phyloP scores from a whole-genome alignment of 1,140 invertebrate genomes.

The Platyura marginata region DNA sequence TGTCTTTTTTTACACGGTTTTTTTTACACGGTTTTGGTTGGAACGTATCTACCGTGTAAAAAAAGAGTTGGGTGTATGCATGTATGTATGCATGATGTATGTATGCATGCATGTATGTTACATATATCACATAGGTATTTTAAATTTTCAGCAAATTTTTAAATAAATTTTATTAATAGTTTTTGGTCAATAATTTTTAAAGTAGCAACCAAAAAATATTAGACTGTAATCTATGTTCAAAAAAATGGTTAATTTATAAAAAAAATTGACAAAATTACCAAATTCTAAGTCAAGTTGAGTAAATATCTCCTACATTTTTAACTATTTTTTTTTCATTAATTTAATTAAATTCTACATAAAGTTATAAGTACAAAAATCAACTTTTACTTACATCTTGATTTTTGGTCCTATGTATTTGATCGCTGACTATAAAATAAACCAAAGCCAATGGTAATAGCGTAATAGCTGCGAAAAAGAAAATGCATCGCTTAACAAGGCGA shows the following conservation, averaged over 20 bases:
- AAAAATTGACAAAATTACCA: not conserved
- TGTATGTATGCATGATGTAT: too few species aligned
- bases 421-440: slow-evolving; percentile 19
- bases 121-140: too few species aligned
- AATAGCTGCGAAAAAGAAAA: slow-evolving; percentile 21
- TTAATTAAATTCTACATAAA: too few species aligned
- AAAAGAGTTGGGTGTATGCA: too few species aligned
- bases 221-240: not conserved
- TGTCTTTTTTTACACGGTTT: too few species aligned
- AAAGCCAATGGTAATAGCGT: slow-evolving; percentile 19
- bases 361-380: not conserved
- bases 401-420: slow-evolving; percentile 23
- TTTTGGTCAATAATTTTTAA: too few species aligned
- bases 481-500: slow-evolving; percentile 22
- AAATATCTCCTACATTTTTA: not conserved
- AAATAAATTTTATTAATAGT: too few species aligned
- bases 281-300: not conserved
- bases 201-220: not conserved
- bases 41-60: too few species aligned
- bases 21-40: too few species aligned
- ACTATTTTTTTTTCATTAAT: too few species aligned
- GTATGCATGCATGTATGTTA: too few species aligned
- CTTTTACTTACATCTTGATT: slow-evolving; percentile 20
- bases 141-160: too few species aligned
- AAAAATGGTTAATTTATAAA: not conserved